A percentile compares a stretch with the other conserved stretches of the same genome.
phyloP scores from a whole-genome alignment of 2,113 vertebrate species.

The Limanda limanda region DNA sequence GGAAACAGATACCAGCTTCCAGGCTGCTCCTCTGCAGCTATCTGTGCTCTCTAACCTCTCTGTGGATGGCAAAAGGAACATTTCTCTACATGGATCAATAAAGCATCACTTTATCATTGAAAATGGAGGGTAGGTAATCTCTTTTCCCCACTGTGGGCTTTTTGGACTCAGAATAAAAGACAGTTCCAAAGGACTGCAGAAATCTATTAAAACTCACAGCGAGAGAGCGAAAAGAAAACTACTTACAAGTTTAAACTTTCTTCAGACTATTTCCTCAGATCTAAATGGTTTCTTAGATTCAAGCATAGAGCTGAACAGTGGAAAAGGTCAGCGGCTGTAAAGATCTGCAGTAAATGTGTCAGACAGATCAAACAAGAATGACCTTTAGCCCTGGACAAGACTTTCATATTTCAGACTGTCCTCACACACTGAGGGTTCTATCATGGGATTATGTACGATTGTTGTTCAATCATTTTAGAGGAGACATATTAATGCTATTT shows the following conservation, averaged over 20 bases:
- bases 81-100: constrained; percentile 56
- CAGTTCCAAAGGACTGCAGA: constrained; percentile 30
- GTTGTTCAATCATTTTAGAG: background rate
- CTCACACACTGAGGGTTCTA: background rate
- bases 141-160: constrained; percentile 24
- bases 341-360: constrained; percentile 34
- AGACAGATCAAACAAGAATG: constrained; percentile 29
- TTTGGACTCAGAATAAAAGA: constrained; percentile 33
- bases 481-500: background rate
- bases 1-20: constrained; percentile 27
- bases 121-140: constrained; percentile 47
- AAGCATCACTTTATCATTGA: constrained; percentile 55
- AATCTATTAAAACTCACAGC: constrained; percentile 61
- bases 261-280: constrained; percentile 30
- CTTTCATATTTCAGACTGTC: constrained; percentile 18
- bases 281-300: background rate
- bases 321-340: constrained; percentile 36
- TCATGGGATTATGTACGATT: background rate
- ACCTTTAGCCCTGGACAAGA: constrained; percentile 37
- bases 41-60: constrained; percentile 32
- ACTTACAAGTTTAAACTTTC: constrained; percentile 34
- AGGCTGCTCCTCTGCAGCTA: constrained; percentile 14
- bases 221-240: constrained; percentile 32
- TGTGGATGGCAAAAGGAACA: constrained; percentile 21
- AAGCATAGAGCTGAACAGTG: constrained; percentile 14